phyloP scores from a whole-genome alignment of 2,113 vertebrate species.

The Diadophis punctatus region DNA sequence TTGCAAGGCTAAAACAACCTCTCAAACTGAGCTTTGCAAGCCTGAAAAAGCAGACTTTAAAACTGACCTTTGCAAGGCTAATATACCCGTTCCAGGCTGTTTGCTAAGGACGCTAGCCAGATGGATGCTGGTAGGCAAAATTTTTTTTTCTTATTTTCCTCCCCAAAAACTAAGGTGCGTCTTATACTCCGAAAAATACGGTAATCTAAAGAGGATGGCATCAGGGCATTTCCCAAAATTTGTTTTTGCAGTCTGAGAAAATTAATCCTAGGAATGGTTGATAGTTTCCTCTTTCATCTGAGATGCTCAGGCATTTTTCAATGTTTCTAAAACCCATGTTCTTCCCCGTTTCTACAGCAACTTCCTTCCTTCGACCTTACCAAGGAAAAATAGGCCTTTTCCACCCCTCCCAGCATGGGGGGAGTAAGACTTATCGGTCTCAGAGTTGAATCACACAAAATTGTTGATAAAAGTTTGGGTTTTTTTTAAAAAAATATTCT shows the following conservation, averaged over 20 bases:
- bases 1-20: no score
- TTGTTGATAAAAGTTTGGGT: neutral
- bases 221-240: neutral
- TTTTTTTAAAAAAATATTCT: neutral
- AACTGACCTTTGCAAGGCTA: no score
- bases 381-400: no score
- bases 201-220: no score
- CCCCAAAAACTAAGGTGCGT: no score
- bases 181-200: no score
- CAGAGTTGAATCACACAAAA: neutral
- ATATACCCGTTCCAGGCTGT: no score
- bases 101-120: no score
- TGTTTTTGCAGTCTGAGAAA: neutral
- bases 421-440: neutral
- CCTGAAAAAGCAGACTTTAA: no score
- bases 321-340: neutral
- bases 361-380: neutral
- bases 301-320: neutral
- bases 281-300: neutral
- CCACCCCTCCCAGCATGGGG: neutral
- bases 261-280: neutral
- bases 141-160: no score
- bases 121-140: no score
- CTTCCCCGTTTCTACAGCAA: neutral
- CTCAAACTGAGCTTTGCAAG: no score